Evolutionary conservation across 2,113 vertebrate genomes (phyloP).

Genomic region (Eira barbara): DNA sequence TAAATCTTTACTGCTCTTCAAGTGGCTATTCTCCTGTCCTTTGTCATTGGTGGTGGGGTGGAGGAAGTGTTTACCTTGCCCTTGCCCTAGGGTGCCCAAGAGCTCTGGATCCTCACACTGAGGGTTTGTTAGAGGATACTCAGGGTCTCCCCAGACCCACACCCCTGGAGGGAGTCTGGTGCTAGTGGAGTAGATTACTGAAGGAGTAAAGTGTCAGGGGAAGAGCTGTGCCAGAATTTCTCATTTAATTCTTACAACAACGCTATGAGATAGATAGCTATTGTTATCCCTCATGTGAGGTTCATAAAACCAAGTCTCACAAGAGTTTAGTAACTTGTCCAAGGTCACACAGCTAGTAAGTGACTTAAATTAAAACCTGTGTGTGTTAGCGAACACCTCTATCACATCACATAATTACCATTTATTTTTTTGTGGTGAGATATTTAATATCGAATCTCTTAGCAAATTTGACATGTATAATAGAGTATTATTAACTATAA

Average conservation of each 20-base stretch:
- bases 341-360: background rate
- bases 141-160: background rate
- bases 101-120: constrained; percentile 88
- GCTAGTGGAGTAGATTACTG: background rate
- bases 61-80: constrained; percentile 65
- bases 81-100: constrained; percentile 85
- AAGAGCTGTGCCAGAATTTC: background rate
- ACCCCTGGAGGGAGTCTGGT: background rate
- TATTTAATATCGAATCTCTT: no score
- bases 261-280: background rate
- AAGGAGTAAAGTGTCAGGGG: background rate
- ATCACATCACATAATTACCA: no score
- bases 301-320: constrained; percentile 5
- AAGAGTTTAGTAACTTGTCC: background rate
- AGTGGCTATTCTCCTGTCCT: constrained; percentile 90
- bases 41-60: constrained; percentile 85
- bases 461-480: no score
- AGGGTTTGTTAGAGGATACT: background rate
- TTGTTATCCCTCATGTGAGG: background rate
- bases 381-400: background rate
- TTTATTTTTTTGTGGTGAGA: no score
- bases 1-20: constrained; percentile 89
- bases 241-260: background rate
- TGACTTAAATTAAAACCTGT: constrained; percentile 4
- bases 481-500: no score